phyloP scores from a whole-genome alignment of 2,113 vertebrate species.

The Actinemys pallida region DNA sequence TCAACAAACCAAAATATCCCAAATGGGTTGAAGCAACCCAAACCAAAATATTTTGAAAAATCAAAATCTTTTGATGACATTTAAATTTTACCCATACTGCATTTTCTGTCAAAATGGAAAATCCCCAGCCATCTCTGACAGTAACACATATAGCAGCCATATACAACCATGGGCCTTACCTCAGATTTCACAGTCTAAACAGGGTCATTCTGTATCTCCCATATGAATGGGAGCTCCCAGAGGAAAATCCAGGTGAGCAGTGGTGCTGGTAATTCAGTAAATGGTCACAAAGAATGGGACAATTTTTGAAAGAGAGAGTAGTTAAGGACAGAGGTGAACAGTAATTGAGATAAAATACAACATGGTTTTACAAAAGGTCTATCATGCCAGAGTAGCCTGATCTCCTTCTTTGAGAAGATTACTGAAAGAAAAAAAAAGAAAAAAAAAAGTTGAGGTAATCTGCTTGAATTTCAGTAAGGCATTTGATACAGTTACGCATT shows the following conservation, averaged over 20 bases:
- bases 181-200: neutral
- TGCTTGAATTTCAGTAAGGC: no score
- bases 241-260: neutral
- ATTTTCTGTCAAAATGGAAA: neutral
- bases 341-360: no score
- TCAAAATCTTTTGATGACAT: neutral
- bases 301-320: no score
- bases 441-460: no score
- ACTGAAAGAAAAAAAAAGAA: no score
- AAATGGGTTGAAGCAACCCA: neutral
- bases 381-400: no score
- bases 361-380: no score
- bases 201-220: neutral
- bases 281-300: neutral
- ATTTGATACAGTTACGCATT: no score
- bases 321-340: no score
- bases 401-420: no score
- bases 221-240: neutral
- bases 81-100: neutral
- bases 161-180: fast-evolving
- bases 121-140: neutral
- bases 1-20: neutral
- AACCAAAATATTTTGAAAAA: neutral
- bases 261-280: neutral
- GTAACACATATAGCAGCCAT: neutral